Evolutionary conservation across 2,888 invertebrate genomes (phyloP).

Genomic region (Sceliomorpha sp.): DNA sequence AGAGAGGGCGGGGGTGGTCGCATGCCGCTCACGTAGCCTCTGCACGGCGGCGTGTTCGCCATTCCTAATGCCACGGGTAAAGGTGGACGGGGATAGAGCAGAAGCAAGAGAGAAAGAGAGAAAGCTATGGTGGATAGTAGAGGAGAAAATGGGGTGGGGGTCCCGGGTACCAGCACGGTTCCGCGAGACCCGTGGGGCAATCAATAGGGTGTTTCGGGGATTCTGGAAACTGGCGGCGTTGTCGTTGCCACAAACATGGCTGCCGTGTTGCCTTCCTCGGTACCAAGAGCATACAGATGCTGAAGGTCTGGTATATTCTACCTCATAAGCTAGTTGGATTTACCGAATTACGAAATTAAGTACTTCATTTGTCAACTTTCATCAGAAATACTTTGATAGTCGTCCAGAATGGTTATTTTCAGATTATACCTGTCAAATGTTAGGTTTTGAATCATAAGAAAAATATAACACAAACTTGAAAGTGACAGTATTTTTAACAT

Average conservation of each 20-base stretch:
- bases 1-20: constrained; percentile 74
- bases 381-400: no score
- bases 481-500: no score
- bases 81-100: constrained; percentile 66
- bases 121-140: constrained; percentile 55
- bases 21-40: constrained; percentile 84
- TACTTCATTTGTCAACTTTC: constrained; percentile 28
- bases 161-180: constrained; percentile 70
- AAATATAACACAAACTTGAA: no score
- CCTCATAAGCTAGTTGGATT: constrained; percentile 18
- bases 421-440: no score
- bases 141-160: constrained; percentile 62
- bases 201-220: constrained; percentile 82
- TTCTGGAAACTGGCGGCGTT: constrained; percentile 76
- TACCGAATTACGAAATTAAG: constrained; percentile 19
- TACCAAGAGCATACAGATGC: constrained; percentile 39
- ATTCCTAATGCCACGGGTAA: constrained; percentile 82
- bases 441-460: no score
- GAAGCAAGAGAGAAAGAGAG: constrained; percentile 54
- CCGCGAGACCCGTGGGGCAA: constrained; percentile 78
- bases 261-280: constrained; percentile 67
- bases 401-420: no score
- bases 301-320: constrained; percentile 11
- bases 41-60: constrained; percentile 84
- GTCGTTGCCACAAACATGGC: constrained; percentile 80